Conservation (phyloP, 2,113 vertebrate genomes). For the Ictidomys tridecemlineatus region DNA sequence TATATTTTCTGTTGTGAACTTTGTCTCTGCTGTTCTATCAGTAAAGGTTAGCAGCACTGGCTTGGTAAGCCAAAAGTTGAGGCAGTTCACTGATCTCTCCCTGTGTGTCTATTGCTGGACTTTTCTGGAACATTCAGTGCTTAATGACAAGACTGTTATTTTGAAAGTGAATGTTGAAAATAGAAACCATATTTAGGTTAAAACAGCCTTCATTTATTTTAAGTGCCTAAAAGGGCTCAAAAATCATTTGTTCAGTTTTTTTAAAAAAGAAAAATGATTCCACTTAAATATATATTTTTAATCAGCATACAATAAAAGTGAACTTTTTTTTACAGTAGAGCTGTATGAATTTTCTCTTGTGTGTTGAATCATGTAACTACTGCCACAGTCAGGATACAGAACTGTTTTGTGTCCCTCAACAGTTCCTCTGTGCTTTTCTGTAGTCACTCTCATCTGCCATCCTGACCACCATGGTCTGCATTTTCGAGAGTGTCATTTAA, state of each 20-base stretch:
- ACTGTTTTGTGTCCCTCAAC: neutral
- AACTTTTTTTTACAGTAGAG: neutral
- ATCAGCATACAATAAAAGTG: neutral
- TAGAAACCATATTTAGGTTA: conserved; percentile 72
- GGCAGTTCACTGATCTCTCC: conserved; percentile 72
- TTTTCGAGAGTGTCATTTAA: conserved; percentile 7
- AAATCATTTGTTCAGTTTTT: neutral
- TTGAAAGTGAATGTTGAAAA: conserved; percentile 71
- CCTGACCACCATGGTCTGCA: neutral
- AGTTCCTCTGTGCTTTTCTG: neutral
- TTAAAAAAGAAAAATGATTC: neutral
- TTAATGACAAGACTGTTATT: conserved; percentile 62
- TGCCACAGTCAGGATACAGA: neutral
- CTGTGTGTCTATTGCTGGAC: conserved; percentile 19
- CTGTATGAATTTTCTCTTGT: neutral
- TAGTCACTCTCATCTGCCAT: neutral
- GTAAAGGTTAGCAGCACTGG: conserved; percentile 8
- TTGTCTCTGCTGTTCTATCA: conserved; percentile 36
- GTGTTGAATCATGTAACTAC: neutral
- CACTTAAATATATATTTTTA: conserved; percentile 12
- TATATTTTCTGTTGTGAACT: conserved; percentile 57
- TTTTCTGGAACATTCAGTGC: conserved; percentile 70
- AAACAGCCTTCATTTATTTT: conserved; percentile 67
- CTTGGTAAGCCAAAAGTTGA: conserved; percentile 52
- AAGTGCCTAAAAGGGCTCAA: neutral